Evolutionary conservation across 2,113 vertebrate genomes (phyloP).

Genomic region (Gracilinanus agilis): DNA sequence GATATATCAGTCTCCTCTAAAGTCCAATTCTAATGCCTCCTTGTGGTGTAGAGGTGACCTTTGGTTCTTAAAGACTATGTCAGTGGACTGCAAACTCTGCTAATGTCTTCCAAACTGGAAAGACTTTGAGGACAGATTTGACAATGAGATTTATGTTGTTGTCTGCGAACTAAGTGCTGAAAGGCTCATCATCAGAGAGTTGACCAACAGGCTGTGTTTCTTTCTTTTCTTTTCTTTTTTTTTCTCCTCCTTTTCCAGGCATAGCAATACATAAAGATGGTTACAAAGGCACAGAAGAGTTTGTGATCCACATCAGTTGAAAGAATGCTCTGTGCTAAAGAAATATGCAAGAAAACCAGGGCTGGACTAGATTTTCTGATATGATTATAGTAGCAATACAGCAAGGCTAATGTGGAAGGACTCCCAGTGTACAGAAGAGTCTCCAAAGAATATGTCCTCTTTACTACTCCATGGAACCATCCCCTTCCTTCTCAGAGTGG

Average conservation of each 20-base stretch:
- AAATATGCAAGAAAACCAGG: neutral
- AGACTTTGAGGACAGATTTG: neutral
- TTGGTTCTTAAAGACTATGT: neutral
- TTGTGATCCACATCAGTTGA: neutral
- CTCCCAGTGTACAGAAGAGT: neutral
- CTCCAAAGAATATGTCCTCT: neutral
- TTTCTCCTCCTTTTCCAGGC: neutral
- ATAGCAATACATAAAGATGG: neutral
- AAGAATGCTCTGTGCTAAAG: neutral
- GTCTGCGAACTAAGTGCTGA: neutral
- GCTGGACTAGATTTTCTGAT: neutral
- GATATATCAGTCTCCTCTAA: neutral
- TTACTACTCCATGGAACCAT: neutral
- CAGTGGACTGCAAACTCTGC: neutral
- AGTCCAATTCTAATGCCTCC: neutral
- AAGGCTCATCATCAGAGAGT: neutral
- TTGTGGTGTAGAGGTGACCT: neutral
- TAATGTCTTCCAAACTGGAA: neutral
- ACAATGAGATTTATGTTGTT: neutral
- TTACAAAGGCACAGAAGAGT: neutral
- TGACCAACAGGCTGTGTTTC: neutral
- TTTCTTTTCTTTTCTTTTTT: neutral
- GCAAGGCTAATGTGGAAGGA: neutral
- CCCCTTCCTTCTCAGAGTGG: slow-evolving; percentile 37
- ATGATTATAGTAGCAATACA: neutral